Evolutionary conservation across 1,140 invertebrate genomes (phyloP).

Genomic region (Drosophila eugracilis): DNA sequence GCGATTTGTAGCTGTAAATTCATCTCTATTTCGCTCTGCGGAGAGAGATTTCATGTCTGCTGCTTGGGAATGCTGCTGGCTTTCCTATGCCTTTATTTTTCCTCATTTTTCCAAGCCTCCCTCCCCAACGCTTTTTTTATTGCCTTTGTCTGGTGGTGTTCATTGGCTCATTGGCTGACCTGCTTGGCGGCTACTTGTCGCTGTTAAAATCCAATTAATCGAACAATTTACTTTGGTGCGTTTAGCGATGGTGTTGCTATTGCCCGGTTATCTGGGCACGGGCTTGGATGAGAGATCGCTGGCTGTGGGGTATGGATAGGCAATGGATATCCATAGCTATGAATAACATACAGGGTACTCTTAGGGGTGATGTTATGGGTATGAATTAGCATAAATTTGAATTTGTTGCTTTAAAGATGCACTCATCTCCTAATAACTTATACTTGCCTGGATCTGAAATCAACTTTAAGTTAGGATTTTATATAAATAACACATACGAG

Average conservation of each 20-base stretch:
- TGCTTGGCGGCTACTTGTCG: conserved; percentile 79
- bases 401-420: too few species aligned
- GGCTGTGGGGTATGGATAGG: conserved; percentile 1
- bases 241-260: conserved; percentile 75
- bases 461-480: too few species aligned
- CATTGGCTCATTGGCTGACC: conserved; percentile 38
- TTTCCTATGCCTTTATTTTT: too few species aligned
- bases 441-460: too few species aligned
- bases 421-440: too few species aligned
- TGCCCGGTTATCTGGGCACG: conserved; percentile 25
- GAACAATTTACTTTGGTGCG: conserved; percentile 84
- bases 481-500: too few species aligned
- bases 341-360: too few species aligned
- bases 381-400: too few species aligned
- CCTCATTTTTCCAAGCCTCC: not conserved
- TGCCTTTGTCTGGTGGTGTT: conserved; percentile 39
- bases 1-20: conserved; percentile 85
- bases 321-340: too few species aligned
- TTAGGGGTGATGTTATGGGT: too few species aligned
- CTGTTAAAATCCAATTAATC: conserved; percentile 85
- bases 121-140: conserved; percentile 33
- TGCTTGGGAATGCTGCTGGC: conserved; percentile 40
- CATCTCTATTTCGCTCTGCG: conserved; percentile 77
- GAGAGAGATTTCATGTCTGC: conserved; percentile 65
- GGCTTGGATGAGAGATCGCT: not conserved